phyloP scores from a whole-genome alignment of 2,888 invertebrate genomes.

The Drosophila maculinotata region DNA sequence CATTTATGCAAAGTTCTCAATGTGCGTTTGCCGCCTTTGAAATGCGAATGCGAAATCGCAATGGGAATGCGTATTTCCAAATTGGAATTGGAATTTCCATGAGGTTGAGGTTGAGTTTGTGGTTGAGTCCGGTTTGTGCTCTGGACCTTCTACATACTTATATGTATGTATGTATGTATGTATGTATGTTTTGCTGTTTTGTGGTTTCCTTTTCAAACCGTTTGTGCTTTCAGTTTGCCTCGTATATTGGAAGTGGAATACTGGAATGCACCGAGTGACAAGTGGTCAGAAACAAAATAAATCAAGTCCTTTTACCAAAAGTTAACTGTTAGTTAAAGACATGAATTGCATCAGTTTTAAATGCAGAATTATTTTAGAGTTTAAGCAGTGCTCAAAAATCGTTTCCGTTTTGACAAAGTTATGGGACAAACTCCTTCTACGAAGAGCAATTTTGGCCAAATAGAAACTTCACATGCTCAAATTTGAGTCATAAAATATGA shows the following conservation, averaged over 20 bases:
- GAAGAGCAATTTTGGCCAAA: too few species aligned
- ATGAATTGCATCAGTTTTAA: too few species aligned
- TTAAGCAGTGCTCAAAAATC: neutral
- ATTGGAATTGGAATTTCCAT: constrained; percentile 10
- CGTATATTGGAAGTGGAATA: constrained; percentile 2
- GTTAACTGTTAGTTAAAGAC: neutral
- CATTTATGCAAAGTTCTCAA: constrained; percentile 74
- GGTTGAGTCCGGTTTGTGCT: constrained; percentile 27
- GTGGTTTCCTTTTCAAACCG: constrained; percentile 32
- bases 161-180: constrained; percentile 10
- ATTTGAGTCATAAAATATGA: too few species aligned
- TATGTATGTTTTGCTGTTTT: constrained; percentile 20
- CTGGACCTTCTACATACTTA: constrained; percentile 12
- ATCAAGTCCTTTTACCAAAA: too few species aligned
- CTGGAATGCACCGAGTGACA: neutral
- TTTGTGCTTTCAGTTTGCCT: constrained; percentile 27
- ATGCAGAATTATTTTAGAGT: too few species aligned
- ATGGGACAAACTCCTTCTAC: too few species aligned
- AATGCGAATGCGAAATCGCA: constrained; percentile 28
- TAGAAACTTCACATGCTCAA: too few species aligned
- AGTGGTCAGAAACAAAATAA: constrained; percentile 2
- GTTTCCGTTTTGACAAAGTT: too few species aligned
- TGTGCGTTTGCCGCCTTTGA: constrained; percentile 38
- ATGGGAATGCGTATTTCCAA: constrained; percentile 4
- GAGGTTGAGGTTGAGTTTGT: constrained; percentile 17